phyloP scores from a whole-genome alignment of 2,113 vertebrate genomes.

The Gnathonemus longibarbis region DNA sequence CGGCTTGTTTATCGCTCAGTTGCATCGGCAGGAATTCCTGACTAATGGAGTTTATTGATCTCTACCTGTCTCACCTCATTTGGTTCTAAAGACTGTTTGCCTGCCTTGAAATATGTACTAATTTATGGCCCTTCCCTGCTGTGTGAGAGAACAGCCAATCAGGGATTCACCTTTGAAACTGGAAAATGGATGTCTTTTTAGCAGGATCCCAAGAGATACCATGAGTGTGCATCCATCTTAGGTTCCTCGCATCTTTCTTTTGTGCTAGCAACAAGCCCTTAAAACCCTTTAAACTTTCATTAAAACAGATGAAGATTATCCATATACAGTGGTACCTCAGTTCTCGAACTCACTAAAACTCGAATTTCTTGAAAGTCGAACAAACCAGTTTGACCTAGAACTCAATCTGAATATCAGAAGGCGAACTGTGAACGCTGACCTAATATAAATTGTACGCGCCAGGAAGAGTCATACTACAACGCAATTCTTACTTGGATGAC shows the following conservation, averaged over 20 bases:
- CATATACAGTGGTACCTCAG: not conserved
- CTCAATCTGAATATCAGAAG: no score
- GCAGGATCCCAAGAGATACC: not conserved
- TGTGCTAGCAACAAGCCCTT: not conserved
- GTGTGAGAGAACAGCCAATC: not conserved
- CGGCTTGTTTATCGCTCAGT: not conserved
- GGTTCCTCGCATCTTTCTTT: not conserved
- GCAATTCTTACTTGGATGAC: no score
- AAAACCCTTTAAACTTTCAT: not conserved
- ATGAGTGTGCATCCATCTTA: not conserved
- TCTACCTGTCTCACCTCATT: conserved; percentile 11
- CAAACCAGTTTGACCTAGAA: no score
- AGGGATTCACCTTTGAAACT: not conserved
- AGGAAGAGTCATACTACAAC: no score
- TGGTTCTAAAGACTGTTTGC: conserved; percentile 2
- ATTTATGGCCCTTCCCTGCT: not conserved
- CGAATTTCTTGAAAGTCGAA: no score
- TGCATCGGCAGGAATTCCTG: not conserved
- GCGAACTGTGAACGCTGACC: no score
- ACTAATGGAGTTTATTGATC: conserved; percentile 32
- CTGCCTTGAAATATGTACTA: not conserved
- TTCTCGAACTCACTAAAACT: no score
- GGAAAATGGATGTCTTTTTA: not conserved
- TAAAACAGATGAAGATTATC: not conserved
- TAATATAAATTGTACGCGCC: no score